Percentiles rank a stretch among this genome's conserved stretches.
phyloP scores from a whole-genome alignment of 2,113 vertebrate species.

The Canis aureus region DNA sequence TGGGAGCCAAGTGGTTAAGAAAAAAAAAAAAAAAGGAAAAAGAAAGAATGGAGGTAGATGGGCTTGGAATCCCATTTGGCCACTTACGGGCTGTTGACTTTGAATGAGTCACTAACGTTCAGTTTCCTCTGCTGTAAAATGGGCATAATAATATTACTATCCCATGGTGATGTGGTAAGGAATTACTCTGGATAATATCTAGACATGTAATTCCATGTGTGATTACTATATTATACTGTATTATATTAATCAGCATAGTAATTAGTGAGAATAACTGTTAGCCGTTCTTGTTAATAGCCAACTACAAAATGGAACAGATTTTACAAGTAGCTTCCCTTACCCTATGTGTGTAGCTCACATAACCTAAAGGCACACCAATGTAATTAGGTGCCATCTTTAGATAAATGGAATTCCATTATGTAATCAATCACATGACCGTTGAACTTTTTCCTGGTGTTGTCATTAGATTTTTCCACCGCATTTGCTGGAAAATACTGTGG shows the following conservation, averaged over 20 bases:
- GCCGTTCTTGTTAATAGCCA: neutral
- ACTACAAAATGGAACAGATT: neutral
- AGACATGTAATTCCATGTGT: neutral
- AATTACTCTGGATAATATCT: neutral
- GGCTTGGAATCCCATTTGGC: neutral
- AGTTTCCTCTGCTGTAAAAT: neutral
- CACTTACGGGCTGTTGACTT: neutral
- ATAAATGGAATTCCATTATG: slow-evolving; percentile 7
- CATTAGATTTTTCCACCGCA: neutral
- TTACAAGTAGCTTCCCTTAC: neutral
- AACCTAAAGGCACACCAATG: neutral
- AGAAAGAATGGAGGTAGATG: neutral
- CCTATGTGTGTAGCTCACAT: neutral
- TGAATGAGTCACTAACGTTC: neutral
- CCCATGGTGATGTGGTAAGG: neutral
- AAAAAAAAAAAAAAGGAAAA: neutral
- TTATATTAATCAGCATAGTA: neutral
- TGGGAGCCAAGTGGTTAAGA: neutral
- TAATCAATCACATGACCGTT: neutral
- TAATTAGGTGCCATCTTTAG: neutral
- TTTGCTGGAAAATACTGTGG: neutral
- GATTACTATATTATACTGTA: neutral
- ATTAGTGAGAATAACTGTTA: neutral
- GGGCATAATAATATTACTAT: neutral
- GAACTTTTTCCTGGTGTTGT: slow-evolving; percentile 28